Evolutionary conservation across 2,888 invertebrate species (phyloP), one percentile per base, ranked within the genome.

Genomic region (Linhomoeus sp.): DNA sequence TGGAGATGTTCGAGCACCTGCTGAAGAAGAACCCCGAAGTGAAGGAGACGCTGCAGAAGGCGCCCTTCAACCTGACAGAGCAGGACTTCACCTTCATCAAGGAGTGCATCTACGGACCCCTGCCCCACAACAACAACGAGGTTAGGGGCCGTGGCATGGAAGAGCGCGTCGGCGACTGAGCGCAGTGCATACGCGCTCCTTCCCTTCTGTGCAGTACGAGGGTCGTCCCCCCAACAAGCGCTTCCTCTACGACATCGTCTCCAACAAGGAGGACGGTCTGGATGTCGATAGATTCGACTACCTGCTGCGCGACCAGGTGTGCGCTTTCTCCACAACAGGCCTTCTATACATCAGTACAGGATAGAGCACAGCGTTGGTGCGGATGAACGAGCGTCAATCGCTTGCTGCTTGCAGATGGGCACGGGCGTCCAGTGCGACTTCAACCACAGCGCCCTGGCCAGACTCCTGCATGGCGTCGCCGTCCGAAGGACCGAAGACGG

Each of bases 201-300:
- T n/a, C n/a, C n/a, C n/a, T n/a, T n/a, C n/a, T n/a, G n/a, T 29
- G 29, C 15, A 14, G 23, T 57, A 56, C 46, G 37, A 47, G 33
- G 64, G 66, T 15, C 52, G 67, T 52, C 49, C 49, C n/a, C 51
- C 51, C 29, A 58, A 62, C 17, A 71, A 72, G 54, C 55, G 64
- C 17, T 73, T 70, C 58, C 60, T 74, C n/a, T 74, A 71, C 58
- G 70, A 72, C 72, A 73, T 78, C 51, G 72, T 77, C 0, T 69
- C 72, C 41, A 77, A 77, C 60, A 70, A 71, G 50, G 61, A 66
- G 33, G 74, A 71, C 51, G 73, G 73, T 12, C 66, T 77, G 20
- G 77, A 77, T 60, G 77, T 77, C 1, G 77, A 78, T 58, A 76
- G 77, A 58, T 76, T 75, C 72, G 78, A 79, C 56, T 78, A 79